Evolutionary conservation across 2,888 invertebrate genomes (phyloP), one percentile per base, ranked within the genome.

Genomic region (Hymenopus coronatus): DNA sequence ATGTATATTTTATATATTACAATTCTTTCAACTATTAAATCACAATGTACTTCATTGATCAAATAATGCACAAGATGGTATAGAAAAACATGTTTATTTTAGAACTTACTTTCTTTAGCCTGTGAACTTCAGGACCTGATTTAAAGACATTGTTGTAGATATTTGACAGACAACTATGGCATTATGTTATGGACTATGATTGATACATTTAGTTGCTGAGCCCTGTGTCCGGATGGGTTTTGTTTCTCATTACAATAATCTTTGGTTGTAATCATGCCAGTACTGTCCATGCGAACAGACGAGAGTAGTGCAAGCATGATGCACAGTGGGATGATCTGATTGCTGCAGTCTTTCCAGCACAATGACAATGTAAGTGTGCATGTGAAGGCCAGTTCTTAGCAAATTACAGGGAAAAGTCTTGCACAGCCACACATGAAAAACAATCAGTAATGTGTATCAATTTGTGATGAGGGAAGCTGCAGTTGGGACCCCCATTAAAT

Each of bases 241-340:
- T 84, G 81, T 87, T 89, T 88, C 14, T 70, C 54, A 81, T 84
- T 54, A 88, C 86, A 90, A 90, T 88, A 90, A 89, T 90, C 90
- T 90, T 90, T 90, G 90, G 89, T 90, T 82, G 88, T 88, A 89
- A 88, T 89, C 88, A 89, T 83, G 88, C 81, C 87, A 88, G 87
- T 85, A 89, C n/a, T n/a, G n/a, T n/a, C n/a, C n/a, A n/a, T n/a
- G n/a, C n/a, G n/a, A n/a, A n/a, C n/a, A n/a, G n/a, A n/a, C n/a
- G n/a, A n/a, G n/a, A n/a, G n/a, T n/a, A n/a, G n/a, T n/a, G n/a
- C n/a, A n/a, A n/a, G n/a, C n/a, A n/a, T n/a, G n/a, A n/a, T n/a
- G n/a, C n/a, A n/a, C n/a, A n/a, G n/a, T n/a, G n/a, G n/a, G n/a
- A n/a, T n/a, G n/a, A n/a, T n/a, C n/a, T n/a, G n/a, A n/a, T n/a